Base-by-base conservation (phyloP, 2,888 invertebrate genomes). In the Lithophane semibrunnea region DNA sequence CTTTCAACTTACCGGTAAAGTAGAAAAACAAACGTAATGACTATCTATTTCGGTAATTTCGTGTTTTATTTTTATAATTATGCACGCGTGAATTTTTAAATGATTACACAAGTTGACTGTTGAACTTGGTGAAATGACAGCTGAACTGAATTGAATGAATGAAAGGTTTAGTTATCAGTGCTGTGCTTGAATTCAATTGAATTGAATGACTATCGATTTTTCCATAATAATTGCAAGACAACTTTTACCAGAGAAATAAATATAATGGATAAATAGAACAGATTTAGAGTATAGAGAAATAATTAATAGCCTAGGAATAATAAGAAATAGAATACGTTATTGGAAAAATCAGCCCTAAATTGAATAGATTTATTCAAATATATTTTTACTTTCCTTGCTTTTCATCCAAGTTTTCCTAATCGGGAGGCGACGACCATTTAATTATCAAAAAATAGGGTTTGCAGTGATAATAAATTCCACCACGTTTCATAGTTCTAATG, bases 41-140 rank as follows among this genome's bases (percentile, higher is more conserved):
- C 10, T 49, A 66, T 2, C 18, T 63, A 24, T 29, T 49, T 63
- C 18, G 54, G 3, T 56, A 68, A 74, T 61, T 77, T 71, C 24
- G 75, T 61, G 63, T 75, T 64, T 68, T 77, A 73, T 78, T 77
- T 67, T 69, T 71, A 58, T 69, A 80, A 66, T 54, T 64, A 75
- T 65, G 54, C 73, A 84, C 64, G 73, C 63, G 65, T 73, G 16
- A 82, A 64, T 77, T 78, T 81, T 61, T 60, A 80, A 81, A 80
- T 80, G 88, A 88, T 88, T 88, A 89, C 84, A 89, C 89, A 89
- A 89, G 86, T 75, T 37, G 37, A 37, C 37, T 37, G 37, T 37
- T 75, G 63, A 82, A 82, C 80, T 85, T 76, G 60, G n/a, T 47
- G 29, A 47, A 71, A 44, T 84, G 86, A 86, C 86, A 79, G 76